Evolutionary conservation across 2,797 vertebrate species (phyloP), one percentile per base, ranked within the genome.

Genomic region (Zalophus californianus): DNA sequence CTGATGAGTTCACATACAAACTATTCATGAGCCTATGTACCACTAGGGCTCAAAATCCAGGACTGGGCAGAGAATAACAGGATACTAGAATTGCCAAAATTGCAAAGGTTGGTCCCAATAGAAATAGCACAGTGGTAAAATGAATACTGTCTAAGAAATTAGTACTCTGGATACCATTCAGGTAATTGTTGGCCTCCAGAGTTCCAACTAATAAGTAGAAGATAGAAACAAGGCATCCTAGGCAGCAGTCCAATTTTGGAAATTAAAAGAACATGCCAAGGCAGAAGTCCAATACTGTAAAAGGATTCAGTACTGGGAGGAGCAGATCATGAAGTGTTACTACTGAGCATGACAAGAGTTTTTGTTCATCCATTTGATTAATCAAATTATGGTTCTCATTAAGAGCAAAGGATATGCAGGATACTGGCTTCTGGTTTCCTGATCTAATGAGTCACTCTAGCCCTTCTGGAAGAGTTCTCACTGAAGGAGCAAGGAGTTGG

Each of bases 241-340:
- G 95, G 93, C 97, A 97, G 73, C n/a, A 86, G 95, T 94, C 97
- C 95, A 96, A 97, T 91, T 97, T 85, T 96, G 62, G 94, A 95
- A 96, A 91, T 83, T 89, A 62, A 44, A 70, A 92, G 50, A 94
- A 70, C 56, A 86, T 29, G 94, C 75, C 95, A 96, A 96, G 95
- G 96, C 95, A 97, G 54, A 90, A 70, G 27, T 92, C 97, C 92
- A 94, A 35, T 3, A 68, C 73, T 94, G 79, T 95, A 95, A 95
- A 95, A 73, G 68, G 52, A 89, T 79, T 97, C 62, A 54, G 18
- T 23, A 78, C 18, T 18, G 44, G 60, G 75, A 92, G 32, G 41
- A 50, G 56, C 7, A 60, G 23, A 80, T 60, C 54, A 38, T 75
- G 54, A 92, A 96, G 25, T 70, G 41, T 48, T 96, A 75, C 72